Evolutionary conservation across 2,797 vertebrate species (phyloP).

Genomic region (Poeciliopsis gracilis): DNA sequence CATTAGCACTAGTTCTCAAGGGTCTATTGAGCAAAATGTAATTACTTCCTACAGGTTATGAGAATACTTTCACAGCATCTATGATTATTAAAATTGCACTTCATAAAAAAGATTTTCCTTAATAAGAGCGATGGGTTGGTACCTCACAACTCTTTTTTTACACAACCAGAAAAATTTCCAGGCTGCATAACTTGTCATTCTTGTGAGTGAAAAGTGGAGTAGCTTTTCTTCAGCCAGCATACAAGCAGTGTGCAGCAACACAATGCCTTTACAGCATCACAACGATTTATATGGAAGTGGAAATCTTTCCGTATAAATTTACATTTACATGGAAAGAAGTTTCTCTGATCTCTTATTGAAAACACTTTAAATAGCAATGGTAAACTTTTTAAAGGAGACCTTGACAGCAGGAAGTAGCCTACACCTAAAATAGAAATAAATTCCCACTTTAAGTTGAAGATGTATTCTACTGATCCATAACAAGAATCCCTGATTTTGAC

Average conservation of each 20-base stretch:
- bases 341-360: neutral
- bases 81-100: neutral
- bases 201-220: neutral
- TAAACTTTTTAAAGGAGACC: neutral
- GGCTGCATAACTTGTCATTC: neutral
- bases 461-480: neutral
- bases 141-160: no score
- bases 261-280: no score
- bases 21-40: neutral
- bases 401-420: neutral
- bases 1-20: neutral
- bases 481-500: slow-evolving; percentile 26
- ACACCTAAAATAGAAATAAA: neutral
- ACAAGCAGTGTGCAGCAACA: neutral
- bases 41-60: neutral
- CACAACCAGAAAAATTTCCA: neutral
- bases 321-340: neutral
- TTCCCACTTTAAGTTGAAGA: slow-evolving; percentile 7
- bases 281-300: no score
- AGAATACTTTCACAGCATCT: neutral
- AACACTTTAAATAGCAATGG: neutral
- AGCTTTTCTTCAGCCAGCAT: neutral
- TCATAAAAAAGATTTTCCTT: neutral
- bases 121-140: neutral
- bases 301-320: no score